Conservation (phyloP, 2,888 invertebrate species). For the Epinotia ramella region DNA sequence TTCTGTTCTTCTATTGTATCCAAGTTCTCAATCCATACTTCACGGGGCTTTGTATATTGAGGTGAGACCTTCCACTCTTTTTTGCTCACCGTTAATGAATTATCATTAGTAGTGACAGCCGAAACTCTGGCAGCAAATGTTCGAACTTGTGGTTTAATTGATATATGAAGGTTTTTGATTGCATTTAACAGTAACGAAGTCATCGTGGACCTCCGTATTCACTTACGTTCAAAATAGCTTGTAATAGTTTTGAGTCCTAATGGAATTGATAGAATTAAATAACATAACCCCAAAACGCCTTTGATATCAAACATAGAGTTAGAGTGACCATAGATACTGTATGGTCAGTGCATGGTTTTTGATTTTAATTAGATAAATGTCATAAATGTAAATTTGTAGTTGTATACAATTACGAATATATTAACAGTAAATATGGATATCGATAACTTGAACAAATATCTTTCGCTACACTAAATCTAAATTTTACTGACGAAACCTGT, state of each 20-base stretch:
- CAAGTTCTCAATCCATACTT: conserved; percentile 95
- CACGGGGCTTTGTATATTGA: conserved; percentile 86
- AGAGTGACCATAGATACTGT: no score
- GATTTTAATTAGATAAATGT: no score
- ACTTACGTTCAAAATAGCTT: background rate
- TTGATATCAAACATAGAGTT: background rate
- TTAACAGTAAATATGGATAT: no score
- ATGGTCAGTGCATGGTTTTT: no score
- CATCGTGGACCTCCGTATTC: conserved; percentile 55
- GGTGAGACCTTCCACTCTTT: conserved; percentile 82
- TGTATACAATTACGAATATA: no score
- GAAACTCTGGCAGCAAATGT: conserved; percentile 59
- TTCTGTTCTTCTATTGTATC: conserved; percentile 91
- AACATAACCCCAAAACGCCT: conserved; percentile 29
- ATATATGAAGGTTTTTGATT: conserved; percentile 69
- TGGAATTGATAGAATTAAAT: conserved; percentile 14
- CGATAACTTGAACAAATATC: no score
- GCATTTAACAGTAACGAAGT: conserved; percentile 70
- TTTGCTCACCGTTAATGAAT: conserved; percentile 63
- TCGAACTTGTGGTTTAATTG: conserved; percentile 62
- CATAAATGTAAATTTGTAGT: no score
- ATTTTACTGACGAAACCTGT: no score
- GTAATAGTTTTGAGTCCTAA: background rate
- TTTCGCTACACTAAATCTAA: no score
- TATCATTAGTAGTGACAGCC: conserved; percentile 51